phyloP scores from a whole-genome alignment of 2,888 invertebrate species.

The Megamerina dolium region DNA sequence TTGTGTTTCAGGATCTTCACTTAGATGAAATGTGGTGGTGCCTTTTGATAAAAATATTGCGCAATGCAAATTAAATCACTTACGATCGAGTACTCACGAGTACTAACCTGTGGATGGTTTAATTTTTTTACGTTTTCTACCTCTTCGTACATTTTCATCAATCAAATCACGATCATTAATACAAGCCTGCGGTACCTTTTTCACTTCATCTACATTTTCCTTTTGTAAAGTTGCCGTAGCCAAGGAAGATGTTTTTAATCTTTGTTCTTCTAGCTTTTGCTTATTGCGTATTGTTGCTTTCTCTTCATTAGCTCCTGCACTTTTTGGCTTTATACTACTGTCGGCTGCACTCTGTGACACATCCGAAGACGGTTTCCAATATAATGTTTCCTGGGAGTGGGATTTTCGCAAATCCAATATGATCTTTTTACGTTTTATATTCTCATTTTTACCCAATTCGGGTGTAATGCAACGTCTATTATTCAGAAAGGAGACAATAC shows the following conservation, averaged over 20 bases:
- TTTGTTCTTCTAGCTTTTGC: conserved; percentile 33
- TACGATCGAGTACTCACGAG: too few species aligned
- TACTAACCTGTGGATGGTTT: conserved; percentile 7
- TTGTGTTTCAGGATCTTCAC: conserved; percentile 66
- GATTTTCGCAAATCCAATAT: conserved; percentile 60
- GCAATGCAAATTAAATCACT: too few species aligned
- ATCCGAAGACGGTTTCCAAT: conserved; percentile 51
- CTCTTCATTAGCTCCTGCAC: conserved; percentile 35
- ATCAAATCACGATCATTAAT: conserved; percentile 44
- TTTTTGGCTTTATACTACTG: conserved; percentile 36
- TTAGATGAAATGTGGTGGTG: conserved; percentile 41
- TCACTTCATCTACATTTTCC: conserved; percentile 24
- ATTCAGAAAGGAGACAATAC: conserved; percentile 52
- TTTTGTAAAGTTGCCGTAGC: conserved; percentile 20
- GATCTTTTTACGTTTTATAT: conserved; percentile 57
- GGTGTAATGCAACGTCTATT: conserved; percentile 65
- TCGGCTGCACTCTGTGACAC: conserved; percentile 42
- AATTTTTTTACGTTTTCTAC: conserved; percentile 53
- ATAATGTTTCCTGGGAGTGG: conserved; percentile 52
- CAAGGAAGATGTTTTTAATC: conserved; percentile 38
- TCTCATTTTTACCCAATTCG: conserved; percentile 56
- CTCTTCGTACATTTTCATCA: conserved; percentile 52
- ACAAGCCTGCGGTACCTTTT: conserved; percentile 32
- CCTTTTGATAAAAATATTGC: conserved; percentile 16
- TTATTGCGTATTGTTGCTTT: conserved; percentile 28